Evolutionary conservation across 2,797 vertebrate species (phyloP).

Genomic region (Pangasius sanitwongsei): DNA sequence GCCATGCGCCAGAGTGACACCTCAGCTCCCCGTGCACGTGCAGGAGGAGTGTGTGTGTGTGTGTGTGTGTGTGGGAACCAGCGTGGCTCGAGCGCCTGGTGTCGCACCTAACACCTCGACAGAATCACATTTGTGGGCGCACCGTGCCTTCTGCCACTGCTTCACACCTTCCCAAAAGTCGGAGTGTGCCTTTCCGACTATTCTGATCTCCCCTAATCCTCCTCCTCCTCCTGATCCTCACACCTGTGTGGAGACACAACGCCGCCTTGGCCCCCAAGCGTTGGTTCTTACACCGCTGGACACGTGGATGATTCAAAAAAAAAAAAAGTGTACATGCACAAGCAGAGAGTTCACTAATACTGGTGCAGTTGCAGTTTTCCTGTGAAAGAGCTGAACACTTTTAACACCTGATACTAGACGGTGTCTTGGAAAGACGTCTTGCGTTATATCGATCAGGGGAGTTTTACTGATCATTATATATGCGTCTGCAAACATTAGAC

Average conservation of each 20-base stretch:
- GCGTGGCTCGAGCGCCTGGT: conserved; percentile 55
- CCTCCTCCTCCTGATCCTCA: conserved; percentile 27
- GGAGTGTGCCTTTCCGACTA: conserved; percentile 45
- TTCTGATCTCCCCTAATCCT: neutral
- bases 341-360: conserved; percentile 4
- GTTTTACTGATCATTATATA: conserved; percentile 25
- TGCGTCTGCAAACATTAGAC: conserved; percentile 26
- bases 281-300: conserved; percentile 42
- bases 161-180: conserved; percentile 57
- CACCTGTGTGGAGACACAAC: conserved; percentile 54
- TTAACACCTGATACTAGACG: neutral
- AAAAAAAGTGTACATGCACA: neutral
- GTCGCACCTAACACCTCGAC: conserved; percentile 60
- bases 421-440: neutral
- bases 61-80: conserved; percentile 49
- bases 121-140: conserved; percentile 53
- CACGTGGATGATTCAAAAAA: conserved; percentile 46
- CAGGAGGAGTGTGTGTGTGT: conserved; percentile 21
- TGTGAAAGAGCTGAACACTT: neutral
- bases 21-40: conserved; percentile 43
- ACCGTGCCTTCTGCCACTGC: conserved; percentile 56
- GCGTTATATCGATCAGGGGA: conserved; percentile 24
- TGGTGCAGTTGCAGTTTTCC: neutral
- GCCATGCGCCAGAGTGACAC: conserved; percentile 43
- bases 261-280: conserved; percentile 43